Base-by-base conservation (phyloP, 2,888 invertebrate species). In the Drosophila subsilvestris region DNA sequence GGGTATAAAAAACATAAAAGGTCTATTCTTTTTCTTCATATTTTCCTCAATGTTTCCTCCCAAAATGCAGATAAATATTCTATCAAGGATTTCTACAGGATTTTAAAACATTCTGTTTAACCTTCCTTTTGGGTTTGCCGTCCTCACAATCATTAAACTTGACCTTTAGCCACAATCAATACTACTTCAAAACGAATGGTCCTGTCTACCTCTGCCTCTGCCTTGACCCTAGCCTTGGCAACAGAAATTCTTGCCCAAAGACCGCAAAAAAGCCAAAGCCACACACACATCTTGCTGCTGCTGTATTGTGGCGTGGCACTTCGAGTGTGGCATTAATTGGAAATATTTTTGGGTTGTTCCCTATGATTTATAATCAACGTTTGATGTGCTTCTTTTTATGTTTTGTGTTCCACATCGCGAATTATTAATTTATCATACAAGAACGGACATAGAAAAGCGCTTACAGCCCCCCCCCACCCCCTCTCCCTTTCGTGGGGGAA, bases 321-420 rank as follows among this genome's bases (percentile, higher is more conserved):
- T 51, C 32, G 62, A 65, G 17, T 14, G 9, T 72, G 51, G 47
- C 57, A 60, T 65, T 66, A 74, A 85, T 85, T 74, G 55, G 74
- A 70, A 48, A 32, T 65, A 48, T 54, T 75, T 56, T 83, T 43
- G 43, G 54, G 22, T 60, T 71, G 44, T 70, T 62, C 60, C 61
- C 60, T 75, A 67, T 89, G 88, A 86, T 89, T 89, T 86, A 86
- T 83, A 48, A 44, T 29, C 68, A 56, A 66, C 78, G 76, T 88
- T 86, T 86, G 86, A 86, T 86, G 83, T 82, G 76, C 71, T 74
- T 67, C 78, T 55, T 75, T 88, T 81, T 80, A 62, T 84, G 89
- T 70, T 75, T 76, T 78, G 71, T 71, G 71, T 59, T 69, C 57
- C 72, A 54, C 63, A 56, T 49, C 32, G 63, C 44, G 65, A 79